Percentiles rank a stretch among this genome's conserved stretches.
These are phyloP conservation scores for Lamellibrachia luymesi DNA, from an alignment of 1,140 invertebrate genomes.

Conservation along the genomic window DNA sequence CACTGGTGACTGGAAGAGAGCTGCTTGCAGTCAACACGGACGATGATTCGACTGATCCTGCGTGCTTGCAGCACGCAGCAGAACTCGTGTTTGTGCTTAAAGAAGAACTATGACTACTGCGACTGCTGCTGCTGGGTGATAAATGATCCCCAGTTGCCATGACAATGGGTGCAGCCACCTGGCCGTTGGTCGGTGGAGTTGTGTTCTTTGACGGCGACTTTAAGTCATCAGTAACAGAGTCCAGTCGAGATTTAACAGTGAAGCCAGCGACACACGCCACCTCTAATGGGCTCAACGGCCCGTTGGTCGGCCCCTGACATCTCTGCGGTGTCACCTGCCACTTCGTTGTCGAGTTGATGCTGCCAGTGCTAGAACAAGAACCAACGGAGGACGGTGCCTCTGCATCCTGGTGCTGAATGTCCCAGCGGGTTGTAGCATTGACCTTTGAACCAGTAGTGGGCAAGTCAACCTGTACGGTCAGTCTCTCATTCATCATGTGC, in stretches of 20 bases:
- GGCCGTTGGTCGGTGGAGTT: not conserved
- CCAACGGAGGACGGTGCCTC: slow-evolving; percentile 44
- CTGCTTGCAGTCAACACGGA: not conserved
- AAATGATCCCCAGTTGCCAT: not conserved
- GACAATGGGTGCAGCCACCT: not conserved
- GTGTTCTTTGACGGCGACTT: not conserved
- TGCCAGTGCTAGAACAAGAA: slow-evolving; percentile 46
- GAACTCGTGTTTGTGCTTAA: not conserved
- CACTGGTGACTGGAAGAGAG: not conserved
- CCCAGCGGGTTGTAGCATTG: slow-evolving; percentile 47
- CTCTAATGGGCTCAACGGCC: not conserved
- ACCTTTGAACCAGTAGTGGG: slow-evolving; percentile 34
- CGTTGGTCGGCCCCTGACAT: not conserved
- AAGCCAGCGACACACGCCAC: not conserved
- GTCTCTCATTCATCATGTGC: slow-evolving; percentile 14
- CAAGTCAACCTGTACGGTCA: slow-evolving; percentile 12
- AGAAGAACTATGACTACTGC: not conserved
- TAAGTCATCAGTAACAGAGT: not conserved
- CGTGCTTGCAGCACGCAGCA: not conserved
- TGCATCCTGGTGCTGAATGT: slow-evolving; percentile 42
- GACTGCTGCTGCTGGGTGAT: not conserved
- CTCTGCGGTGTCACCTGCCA: slow-evolving; percentile 48
- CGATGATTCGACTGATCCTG: not conserved
- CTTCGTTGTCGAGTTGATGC: slow-evolving; percentile 53
- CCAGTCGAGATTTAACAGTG: not conserved